Conservation (phyloP, 2,888 invertebrate species). For the Tetragnatha montana region DNA sequence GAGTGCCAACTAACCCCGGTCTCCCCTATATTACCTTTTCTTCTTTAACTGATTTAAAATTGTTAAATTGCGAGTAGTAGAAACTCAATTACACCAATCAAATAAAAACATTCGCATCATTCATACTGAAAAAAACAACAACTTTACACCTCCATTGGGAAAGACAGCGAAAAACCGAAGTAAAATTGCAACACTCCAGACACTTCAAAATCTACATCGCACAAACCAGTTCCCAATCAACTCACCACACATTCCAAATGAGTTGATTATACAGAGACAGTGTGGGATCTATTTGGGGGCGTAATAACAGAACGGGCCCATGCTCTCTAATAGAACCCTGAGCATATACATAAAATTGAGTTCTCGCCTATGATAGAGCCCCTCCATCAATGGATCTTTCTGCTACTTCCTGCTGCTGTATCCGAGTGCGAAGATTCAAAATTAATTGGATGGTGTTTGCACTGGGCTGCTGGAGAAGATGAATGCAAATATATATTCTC, state of each 20-base stretch:
- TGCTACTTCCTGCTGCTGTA: background rate
- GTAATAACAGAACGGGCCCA: background rate
- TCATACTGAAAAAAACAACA: no score
- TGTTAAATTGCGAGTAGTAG: no score
- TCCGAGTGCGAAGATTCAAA: background rate
- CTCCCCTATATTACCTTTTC: no score
- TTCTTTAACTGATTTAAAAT: no score
- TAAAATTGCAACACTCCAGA: no score
- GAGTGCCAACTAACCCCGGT: no score
- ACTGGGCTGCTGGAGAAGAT: background rate
- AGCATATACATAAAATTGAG: background rate
- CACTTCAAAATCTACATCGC: no score
- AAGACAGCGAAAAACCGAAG: no score
- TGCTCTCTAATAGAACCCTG: background rate
- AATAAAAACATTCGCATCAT: no score
- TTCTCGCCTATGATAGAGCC: background rate
- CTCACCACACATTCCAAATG: background rate
- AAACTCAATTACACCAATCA: no score
- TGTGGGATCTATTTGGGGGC: background rate
- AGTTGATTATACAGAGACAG: background rate
- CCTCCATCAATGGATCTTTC: background rate
- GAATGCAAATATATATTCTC: constrained; percentile 1
- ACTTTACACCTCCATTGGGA: no score
- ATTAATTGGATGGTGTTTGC: background rate
- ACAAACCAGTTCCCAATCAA: background rate